Conservation (phyloP, 2,113 vertebrate species). For the Brachirus orientalis region DNA sequence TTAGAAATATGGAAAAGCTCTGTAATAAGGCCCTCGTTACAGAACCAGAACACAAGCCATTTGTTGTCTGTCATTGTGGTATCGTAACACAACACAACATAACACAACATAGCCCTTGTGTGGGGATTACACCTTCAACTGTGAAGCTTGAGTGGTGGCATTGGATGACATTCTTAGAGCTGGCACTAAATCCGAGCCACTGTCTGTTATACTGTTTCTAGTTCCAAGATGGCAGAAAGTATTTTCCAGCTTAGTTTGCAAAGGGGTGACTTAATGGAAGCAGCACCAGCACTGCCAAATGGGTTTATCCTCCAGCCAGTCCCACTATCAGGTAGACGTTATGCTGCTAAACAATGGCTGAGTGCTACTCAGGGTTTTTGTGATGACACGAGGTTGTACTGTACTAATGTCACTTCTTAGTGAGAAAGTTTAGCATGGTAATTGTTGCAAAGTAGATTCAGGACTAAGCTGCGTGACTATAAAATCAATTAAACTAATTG, state of each 20-base stretch:
- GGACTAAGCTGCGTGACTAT: conserved; percentile 66
- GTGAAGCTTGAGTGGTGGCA: conserved; percentile 57
- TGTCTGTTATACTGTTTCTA: conserved; percentile 47
- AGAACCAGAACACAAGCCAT: conserved; percentile 8
- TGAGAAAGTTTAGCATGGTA: conserved; percentile 50
- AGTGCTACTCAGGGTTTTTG: conserved; percentile 32
- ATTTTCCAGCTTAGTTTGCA: conserved; percentile 69
- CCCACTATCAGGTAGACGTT: conserved; percentile 65
- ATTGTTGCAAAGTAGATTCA: conserved; percentile 49
- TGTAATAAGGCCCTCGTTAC: neutral
- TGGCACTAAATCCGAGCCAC: conserved; percentile 62
- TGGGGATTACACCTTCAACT: conserved; percentile 67
- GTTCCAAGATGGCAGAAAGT: conserved; percentile 73
- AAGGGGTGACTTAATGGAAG: conserved; percentile 49
- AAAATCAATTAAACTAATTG: conserved; percentile 73
- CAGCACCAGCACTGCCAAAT: conserved; percentile 60
- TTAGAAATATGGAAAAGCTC: neutral
- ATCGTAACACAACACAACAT: conserved; percentile 35
- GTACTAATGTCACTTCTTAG: conserved; percentile 42
- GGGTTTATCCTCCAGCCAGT: conserved; percentile 67
- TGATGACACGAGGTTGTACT: too few relatives aligned
- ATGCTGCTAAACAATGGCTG: conserved; percentile 50
- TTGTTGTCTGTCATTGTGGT: conserved; percentile 46
- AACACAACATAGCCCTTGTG: too few relatives aligned
- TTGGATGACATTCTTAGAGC: conserved; percentile 58